phyloP scores from a whole-genome alignment of 1,140 invertebrate genomes.

The Coptotermes formosanus region DNA sequence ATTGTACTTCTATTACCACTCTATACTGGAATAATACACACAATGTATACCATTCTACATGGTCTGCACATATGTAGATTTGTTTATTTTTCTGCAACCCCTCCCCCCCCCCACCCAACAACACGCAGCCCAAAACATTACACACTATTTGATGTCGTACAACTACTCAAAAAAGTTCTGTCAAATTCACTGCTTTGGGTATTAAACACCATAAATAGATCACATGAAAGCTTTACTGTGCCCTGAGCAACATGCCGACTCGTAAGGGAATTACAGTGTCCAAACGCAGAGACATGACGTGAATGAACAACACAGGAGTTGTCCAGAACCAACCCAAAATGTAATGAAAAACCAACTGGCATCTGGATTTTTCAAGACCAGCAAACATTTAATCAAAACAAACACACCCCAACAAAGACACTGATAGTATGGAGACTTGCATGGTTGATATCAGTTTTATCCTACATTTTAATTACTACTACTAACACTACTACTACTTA shows the following conservation, averaged over 20 bases:
- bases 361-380: slow-evolving; percentile 17
- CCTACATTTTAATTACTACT: not conserved
- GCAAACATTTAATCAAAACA: slow-evolving; percentile 24
- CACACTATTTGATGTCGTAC: not conserved
- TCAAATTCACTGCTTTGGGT: slow-evolving; percentile 1
- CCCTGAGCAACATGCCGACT: slow-evolving; percentile 33
- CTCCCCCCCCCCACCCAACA: not conserved
- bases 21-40: slow-evolving; percentile 7
- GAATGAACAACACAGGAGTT: not conserved
- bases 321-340: slow-evolving; percentile 23
- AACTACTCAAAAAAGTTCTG: not conserved
- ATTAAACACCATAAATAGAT: slow-evolving; percentile 29
- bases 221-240: slow-evolving; percentile 32
- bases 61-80: not conserved
- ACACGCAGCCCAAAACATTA: not conserved
- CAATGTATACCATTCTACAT: slow-evolving; percentile 21
- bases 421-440: slow-evolving; percentile 31
- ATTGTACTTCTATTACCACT: slow-evolving; percentile 26
- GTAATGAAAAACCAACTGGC: slow-evolving; percentile 14
- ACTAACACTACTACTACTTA: not conserved
- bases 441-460: slow-evolving; percentile 33
- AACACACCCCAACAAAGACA: slow-evolving; percentile 26
- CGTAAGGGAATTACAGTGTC: slow-evolving; percentile 27
- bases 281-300: slow-evolving; percentile 14
- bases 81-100: not conserved